phyloP scores from a whole-genome alignment of 64 coral and sea anemone genomes.

The Dendrophyllia cribrosa region DNA sequence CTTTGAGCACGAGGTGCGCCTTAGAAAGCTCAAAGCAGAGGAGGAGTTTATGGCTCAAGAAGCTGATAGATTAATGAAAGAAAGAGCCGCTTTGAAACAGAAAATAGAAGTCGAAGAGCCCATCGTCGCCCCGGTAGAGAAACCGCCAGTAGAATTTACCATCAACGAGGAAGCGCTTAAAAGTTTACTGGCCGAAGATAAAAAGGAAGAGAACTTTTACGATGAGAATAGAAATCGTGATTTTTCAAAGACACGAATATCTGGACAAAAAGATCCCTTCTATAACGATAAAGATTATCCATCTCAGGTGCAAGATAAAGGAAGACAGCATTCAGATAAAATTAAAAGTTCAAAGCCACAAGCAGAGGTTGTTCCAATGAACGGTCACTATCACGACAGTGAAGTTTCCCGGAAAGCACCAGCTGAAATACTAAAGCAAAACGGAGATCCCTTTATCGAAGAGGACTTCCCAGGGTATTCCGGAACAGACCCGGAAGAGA shows the following conservation, averaged over 20 bases:
- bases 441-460: not conserved
- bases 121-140: not conserved
- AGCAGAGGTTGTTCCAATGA: constrained; percentile 7
- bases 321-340: constrained; percentile 9
- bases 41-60: constrained; percentile 75
- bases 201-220: not conserved
- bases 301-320: not conserved
- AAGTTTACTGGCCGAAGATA: not conserved
- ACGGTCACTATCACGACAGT: constrained; percentile 7
- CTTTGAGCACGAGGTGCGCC: constrained; percentile 56
- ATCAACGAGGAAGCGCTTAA: constrained; percentile 14
- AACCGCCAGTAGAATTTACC: constrained; percentile 29
- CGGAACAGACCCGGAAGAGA: constrained; percentile 11
- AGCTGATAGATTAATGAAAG: constrained; percentile 59
- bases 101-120: constrained; percentile 6
- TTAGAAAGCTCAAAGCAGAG: constrained; percentile 73
- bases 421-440: not conserved
- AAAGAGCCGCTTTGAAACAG: constrained; percentile 37
- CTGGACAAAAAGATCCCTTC: not conserved
- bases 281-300: not conserved
- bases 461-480: not conserved
- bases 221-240: constrained; percentile 4
- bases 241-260: not conserved
- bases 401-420: not conserved
- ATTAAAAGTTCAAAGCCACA: constrained; percentile 19